These are phyloP conservation scores for Sylvietta virens DNA, from an alignment of 2,113 vertebrate genomes.

Conservation along the genomic window DNA sequence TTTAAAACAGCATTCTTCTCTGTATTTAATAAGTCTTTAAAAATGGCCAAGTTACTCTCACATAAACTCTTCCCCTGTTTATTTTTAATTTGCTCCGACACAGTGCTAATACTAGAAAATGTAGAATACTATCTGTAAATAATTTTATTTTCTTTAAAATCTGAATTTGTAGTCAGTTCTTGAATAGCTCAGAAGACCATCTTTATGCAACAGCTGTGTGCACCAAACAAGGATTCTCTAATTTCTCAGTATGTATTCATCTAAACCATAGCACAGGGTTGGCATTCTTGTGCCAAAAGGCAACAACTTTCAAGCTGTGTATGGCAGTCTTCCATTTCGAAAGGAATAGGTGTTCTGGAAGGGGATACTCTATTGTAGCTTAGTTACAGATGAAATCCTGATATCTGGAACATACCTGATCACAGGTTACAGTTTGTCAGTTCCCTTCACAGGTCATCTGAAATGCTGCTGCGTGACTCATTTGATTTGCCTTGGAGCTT, in stretches of 20 bases:
- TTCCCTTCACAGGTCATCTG: not conserved
- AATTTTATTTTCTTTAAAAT: not conserved
- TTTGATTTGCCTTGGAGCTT: not conserved
- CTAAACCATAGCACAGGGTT: not conserved
- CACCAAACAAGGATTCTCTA: not conserved
- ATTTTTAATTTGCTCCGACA: not conserved
- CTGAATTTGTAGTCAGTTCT: not conserved
- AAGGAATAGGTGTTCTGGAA: not conserved
- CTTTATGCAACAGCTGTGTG: not conserved
- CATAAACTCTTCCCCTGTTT: not conserved
- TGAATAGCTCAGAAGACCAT: not conserved
- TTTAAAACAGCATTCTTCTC: not conserved
- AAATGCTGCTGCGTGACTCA: not conserved
- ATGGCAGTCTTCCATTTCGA: not conserved
- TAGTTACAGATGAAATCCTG: not conserved
- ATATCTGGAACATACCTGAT: not conserved
- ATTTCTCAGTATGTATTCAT: not conserved
- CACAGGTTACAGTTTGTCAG: not conserved
- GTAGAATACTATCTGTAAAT: not conserved
- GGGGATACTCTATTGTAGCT: not conserved
- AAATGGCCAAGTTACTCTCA: not conserved
- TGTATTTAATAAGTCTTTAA: not conserved
- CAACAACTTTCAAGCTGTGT: not conserved
- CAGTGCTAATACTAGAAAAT: not conserved
- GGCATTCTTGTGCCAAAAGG: not conserved